Percentiles rank a stretch among this genome's conserved stretches.
Evolutionary conservation across 1,140 invertebrate genomes (phyloP).

Genomic region (Dendroctonus ponderosae): DNA sequence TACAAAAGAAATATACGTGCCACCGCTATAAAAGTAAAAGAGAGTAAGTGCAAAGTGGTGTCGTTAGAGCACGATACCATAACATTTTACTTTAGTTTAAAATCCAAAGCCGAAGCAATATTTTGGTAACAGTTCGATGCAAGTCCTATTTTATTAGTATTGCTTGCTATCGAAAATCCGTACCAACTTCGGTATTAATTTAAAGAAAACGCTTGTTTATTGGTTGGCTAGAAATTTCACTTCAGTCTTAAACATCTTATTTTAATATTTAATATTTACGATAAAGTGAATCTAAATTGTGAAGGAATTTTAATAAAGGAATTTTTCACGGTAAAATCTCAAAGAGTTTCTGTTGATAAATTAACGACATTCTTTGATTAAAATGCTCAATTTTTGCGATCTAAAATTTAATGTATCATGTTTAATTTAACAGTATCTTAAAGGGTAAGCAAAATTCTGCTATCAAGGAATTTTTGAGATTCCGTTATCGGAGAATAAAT

Average conservation of each 20-base stretch:
- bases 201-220: slow-evolving; percentile 24
- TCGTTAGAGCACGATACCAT: slow-evolving; percentile 16
- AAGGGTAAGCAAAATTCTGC: too few species aligned
- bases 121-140: slow-evolving; percentile 16
- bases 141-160: slow-evolving; percentile 24
- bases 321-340: not conserved
- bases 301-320: slow-evolving; percentile 10
- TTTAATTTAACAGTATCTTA: too few species aligned
- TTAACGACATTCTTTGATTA: too few species aligned
- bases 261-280: too few species aligned
- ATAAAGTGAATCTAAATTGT: slow-evolving; percentile 2
- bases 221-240: not conserved
- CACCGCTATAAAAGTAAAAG: slow-evolving; percentile 8
- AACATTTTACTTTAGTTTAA: slow-evolving; percentile 19
- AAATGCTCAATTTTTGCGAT: too few species aligned
- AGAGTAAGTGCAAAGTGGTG: slow-evolving; percentile 19
- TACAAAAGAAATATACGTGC: not conserved
- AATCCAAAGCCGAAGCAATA: slow-evolving; percentile 16
- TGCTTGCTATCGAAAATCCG: slow-evolving; percentile 20
- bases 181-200: slow-evolving; percentile 22
- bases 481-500: too few species aligned
- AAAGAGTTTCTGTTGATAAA: too few species aligned
- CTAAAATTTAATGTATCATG: too few species aligned
- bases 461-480: too few species aligned
- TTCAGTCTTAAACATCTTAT: too few species aligned